Evolutionary conservation across 2,113 vertebrate genomes (phyloP).

Genomic region (Tiliqua scincoides): DNA sequence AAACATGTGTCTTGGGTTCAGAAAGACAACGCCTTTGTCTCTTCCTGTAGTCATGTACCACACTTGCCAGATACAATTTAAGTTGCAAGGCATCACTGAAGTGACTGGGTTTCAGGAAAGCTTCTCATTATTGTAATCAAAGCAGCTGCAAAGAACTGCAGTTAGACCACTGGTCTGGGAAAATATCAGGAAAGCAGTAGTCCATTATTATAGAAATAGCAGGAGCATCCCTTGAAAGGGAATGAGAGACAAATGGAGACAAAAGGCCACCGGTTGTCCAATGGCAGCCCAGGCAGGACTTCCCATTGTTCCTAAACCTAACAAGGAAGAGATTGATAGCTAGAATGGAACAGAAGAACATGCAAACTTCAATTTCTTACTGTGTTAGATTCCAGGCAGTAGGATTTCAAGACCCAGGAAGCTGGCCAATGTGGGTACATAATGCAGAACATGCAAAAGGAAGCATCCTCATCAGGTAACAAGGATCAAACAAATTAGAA

Average conservation of each 20-base stretch:
- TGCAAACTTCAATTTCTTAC: not conserved
- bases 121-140: conserved; percentile 72
- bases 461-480: no score
- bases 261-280: not conserved
- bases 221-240: conserved; percentile 28
- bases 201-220: conserved; percentile 55
- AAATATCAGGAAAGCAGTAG: conserved; percentile 63
- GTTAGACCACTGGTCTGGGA: conserved; percentile 61
- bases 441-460: no score
- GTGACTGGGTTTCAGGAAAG: conserved; percentile 63
- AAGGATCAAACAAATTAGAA: no score
- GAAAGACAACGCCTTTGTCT: conserved; percentile 37
- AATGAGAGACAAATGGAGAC: not conserved
- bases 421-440: no score
- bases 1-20: conserved; percentile 53
- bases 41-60: conserved; percentile 38
- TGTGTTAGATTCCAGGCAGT: no score
- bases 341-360: not conserved
- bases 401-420: no score
- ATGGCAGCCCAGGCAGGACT: not conserved
- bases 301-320: not conserved
- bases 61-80: conserved; percentile 49
- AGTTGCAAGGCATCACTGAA: conserved; percentile 55
- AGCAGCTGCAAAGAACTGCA: conserved; percentile 59
- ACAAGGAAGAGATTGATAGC: not conserved